These are phyloP conservation scores for Dysmachus trigonus DNA, from an alignment of 2,888 invertebrate genomes.

Conservation along the genomic window DNA sequence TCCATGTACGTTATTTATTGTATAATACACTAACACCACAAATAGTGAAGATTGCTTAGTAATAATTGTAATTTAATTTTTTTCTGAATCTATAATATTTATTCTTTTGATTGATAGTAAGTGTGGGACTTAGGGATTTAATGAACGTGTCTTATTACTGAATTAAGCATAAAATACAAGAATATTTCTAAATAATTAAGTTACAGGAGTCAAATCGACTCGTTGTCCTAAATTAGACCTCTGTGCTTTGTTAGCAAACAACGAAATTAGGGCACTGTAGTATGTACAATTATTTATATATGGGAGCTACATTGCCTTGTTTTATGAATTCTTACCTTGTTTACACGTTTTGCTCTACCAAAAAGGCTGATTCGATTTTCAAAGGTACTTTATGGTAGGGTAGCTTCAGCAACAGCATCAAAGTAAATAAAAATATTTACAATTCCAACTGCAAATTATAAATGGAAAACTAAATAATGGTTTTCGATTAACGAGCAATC, in stretches of 20 bases:
- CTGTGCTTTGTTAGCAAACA: not conserved
- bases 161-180: too few species aligned
- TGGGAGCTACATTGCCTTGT: not conserved
- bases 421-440: not conserved
- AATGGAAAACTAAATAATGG: not conserved
- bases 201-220: too few species aligned
- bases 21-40: too few species aligned
- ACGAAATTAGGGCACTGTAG: not conserved
- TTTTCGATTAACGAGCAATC: not conserved
- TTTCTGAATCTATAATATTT: too few species aligned
- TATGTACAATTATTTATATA: not conserved
- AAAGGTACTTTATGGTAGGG: not conserved
- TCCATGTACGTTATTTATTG: too few species aligned
- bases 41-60: too few species aligned
- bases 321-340: not conserved
- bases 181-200: too few species aligned
- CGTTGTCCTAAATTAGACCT: not conserved
- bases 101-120: too few species aligned
- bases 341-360: not conserved
- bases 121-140: too few species aligned
- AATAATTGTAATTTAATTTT: too few species aligned
- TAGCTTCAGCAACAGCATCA: not conserved
- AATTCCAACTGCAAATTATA: not conserved
- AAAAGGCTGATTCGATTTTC: not conserved
- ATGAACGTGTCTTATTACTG: too few species aligned